Conservation (phyloP, 2,797 vertebrate genomes). For the Spizella passerina region DNA sequence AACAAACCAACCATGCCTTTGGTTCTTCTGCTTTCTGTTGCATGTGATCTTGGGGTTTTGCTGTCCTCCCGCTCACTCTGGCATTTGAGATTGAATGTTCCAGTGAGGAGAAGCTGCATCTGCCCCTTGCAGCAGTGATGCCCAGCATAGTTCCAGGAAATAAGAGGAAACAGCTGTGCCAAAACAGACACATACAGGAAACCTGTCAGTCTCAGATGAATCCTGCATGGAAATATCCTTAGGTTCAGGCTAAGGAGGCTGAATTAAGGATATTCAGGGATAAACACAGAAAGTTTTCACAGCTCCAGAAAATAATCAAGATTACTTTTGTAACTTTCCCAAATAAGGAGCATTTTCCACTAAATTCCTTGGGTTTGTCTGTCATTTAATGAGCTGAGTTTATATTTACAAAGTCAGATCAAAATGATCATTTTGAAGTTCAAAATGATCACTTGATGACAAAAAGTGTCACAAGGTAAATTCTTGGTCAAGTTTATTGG, state of each 20-base stretch:
- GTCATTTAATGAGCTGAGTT: background rate
- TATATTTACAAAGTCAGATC: background rate
- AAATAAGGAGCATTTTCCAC: background rate
- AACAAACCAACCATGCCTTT: background rate
- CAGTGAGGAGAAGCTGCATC: background rate
- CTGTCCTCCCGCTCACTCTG: background rate
- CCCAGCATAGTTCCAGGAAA: background rate
- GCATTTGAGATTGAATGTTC: background rate
- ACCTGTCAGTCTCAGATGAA: background rate
- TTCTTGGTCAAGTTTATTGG: background rate
- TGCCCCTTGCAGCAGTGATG: background rate
- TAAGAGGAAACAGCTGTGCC: slow-evolving; percentile 2
- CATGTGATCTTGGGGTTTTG: background rate
- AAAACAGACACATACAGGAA: background rate
- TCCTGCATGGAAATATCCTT: background rate
- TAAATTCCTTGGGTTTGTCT: background rate
- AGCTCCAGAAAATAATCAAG: background rate
- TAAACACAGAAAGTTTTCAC: background rate
- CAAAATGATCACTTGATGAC: background rate
- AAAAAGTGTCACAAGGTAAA: background rate
- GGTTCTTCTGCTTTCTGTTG: background rate
- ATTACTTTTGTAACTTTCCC: background rate
- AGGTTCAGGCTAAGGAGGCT: background rate
- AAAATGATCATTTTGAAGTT: background rate
- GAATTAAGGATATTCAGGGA: background rate